Evolutionary conservation across 2,113 vertebrate species (phyloP).

Genomic region (Myanophis thanlyinensis): DNA sequence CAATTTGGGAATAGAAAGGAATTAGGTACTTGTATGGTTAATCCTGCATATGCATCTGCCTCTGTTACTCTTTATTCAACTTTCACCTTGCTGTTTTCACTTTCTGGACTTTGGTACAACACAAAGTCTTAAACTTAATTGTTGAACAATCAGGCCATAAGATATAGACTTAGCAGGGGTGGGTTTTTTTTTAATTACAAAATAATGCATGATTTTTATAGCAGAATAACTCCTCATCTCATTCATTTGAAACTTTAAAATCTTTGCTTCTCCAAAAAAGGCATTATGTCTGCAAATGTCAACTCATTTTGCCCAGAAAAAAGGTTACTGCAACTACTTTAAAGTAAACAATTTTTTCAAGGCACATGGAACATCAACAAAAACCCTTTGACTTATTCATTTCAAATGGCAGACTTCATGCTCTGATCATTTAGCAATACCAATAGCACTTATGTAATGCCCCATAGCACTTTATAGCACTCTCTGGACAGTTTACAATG

Average conservation of each 20-base stretch:
- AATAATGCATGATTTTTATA: background rate
- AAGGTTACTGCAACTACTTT: background rate
- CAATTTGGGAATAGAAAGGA: background rate
- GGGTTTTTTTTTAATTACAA: background rate
- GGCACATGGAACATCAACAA: background rate
- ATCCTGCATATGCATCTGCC: background rate
- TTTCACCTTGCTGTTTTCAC: background rate
- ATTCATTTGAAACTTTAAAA: background rate
- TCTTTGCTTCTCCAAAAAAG: background rate
- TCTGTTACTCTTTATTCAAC: background rate
- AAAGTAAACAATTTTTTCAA: background rate
- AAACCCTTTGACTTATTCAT: background rate
- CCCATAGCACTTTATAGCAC: background rate
- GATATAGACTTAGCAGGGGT: background rate
- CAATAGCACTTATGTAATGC: background rate
- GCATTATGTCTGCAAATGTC: background rate
- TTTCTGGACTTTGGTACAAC: background rate
- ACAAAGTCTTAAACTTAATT: background rate
- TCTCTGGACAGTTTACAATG: background rate
- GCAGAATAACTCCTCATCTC: background rate
- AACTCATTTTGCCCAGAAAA: background rate
- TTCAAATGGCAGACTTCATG: background rate
- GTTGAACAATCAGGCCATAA: background rate
- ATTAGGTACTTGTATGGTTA: background rate
- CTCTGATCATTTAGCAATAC: background rate